Conservation (phyloP, 2,888 invertebrate species). For the Ptychoptera contaminata region DNA sequence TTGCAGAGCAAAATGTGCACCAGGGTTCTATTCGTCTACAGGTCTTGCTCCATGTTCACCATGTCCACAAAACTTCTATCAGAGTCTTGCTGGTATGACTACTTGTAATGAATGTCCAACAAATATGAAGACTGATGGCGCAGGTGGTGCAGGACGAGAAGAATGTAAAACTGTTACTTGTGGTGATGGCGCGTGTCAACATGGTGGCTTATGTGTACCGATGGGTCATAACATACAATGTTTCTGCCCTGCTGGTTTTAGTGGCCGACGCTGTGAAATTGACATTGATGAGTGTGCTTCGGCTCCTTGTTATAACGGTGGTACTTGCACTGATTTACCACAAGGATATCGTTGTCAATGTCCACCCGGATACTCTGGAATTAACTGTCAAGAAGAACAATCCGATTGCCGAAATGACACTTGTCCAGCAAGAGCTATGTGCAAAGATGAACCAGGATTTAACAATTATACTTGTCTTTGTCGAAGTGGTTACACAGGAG, state of each 20-base stretch:
- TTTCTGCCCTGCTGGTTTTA: conserved; percentile 88
- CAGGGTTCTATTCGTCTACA: conserved; percentile 83
- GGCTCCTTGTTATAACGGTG: conserved; percentile 86
- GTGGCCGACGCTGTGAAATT: conserved; percentile 81
- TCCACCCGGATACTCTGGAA: conserved; percentile 71
- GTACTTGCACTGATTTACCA: conserved; percentile 78
- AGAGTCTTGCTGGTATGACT: conserved; percentile 68
- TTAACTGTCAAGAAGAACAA: conserved; percentile 87
- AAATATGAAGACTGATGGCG: conserved; percentile 69
- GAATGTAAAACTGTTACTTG: conserved; percentile 81
- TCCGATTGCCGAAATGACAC: conserved; percentile 79
- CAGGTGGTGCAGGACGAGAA: conserved; percentile 66
- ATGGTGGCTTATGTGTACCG: conserved; percentile 79
- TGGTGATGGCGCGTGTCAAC: conserved; percentile 74
- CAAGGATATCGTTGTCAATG: conserved; percentile 88
- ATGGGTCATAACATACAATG: conserved; percentile 82
- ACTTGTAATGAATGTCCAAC: conserved; percentile 82
- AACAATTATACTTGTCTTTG: conserved; percentile 88
- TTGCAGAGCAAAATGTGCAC: conserved; percentile 75
- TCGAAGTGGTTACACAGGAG: conserved; percentile 84
- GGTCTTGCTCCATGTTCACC: conserved; percentile 87
- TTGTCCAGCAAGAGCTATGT: conserved; percentile 92
- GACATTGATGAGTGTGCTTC: conserved; percentile 93
- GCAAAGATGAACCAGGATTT: conserved; percentile 83
- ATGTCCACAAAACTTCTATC: conserved; percentile 86